Conservation (phyloP, 2,113 vertebrate species). For the Cyprinodon brontotheroides region DNA sequence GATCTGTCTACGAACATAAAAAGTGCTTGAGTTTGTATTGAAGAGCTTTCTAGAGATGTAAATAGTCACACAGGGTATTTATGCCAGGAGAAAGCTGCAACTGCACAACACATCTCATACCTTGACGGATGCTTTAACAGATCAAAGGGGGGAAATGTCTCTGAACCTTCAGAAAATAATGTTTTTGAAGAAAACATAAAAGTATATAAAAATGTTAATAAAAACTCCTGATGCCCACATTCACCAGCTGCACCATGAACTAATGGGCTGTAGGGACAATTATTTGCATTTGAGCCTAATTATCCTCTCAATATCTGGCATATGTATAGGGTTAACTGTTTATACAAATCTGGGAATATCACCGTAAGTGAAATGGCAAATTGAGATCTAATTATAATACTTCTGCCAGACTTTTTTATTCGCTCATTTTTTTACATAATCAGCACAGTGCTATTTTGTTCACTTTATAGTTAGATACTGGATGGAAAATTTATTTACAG, state of each 20-base stretch:
- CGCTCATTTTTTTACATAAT: neutral
- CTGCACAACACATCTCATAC: conserved; percentile 6
- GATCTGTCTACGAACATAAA: neutral
- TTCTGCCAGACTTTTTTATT: neutral
- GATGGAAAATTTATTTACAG: neutral
- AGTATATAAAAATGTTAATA: conserved; percentile 48
- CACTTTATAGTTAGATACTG: neutral
- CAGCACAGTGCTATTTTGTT: neutral
- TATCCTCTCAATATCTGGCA: conserved; percentile 58
- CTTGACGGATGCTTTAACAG: conserved; percentile 26
- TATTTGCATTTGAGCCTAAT: conserved; percentile 56
- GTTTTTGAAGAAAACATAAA: conserved; percentile 40
- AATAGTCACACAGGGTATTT: neutral
- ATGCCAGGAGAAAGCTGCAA: conserved; percentile 8
- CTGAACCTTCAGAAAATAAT: conserved; percentile 22
- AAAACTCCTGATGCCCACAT: conserved; percentile 28
- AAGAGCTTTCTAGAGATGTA: neutral
- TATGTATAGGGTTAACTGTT: conserved; percentile 23
- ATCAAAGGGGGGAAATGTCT: conserved; percentile 23
- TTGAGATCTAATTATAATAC: neutral
- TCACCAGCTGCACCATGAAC: conserved; percentile 39
- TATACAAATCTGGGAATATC: conserved; percentile 13
- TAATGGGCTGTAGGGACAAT: conserved; percentile 39
- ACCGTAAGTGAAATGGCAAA: conserved; percentile 28
- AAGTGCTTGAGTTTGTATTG: neutral